Evolutionary conservation across 2,113 vertebrate species (phyloP).

Genomic region (Siniperca knerii): DNA sequence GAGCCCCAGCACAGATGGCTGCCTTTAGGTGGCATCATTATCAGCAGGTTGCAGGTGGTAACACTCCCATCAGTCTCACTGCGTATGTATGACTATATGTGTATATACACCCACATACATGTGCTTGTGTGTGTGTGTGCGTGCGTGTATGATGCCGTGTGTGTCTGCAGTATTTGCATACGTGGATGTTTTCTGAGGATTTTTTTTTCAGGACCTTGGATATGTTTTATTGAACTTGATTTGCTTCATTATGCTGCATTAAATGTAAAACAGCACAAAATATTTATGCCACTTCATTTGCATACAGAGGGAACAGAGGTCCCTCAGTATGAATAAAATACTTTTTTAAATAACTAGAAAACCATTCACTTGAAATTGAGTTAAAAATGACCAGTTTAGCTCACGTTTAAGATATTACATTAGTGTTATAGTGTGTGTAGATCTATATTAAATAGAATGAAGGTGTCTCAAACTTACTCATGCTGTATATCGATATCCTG

Average conservation of each 20-base stretch:
- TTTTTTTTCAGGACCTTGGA: background rate
- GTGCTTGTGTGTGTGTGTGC: background rate
- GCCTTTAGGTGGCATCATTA: constrained; percentile 79
- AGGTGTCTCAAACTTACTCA: no score
- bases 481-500: no score
- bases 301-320: constrained; percentile 1
- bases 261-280: constrained; percentile 29
- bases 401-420: no score
- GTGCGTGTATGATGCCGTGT: background rate
- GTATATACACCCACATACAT: background rate
- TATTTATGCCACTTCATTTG: constrained; percentile 16
- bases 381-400: no score
- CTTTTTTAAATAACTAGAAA: background rate
- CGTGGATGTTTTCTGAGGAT: constrained; percentile 6
- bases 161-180: background rate
- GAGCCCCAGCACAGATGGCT: constrained; percentile 82
- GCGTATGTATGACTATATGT: constrained; percentile 4
- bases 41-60: constrained; percentile 81
- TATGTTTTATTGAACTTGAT: constrained; percentile 28
- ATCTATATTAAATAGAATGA: no score
- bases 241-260: constrained; percentile 34
- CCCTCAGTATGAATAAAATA: background rate
- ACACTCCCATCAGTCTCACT: constrained; percentile 51
- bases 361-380: background rate
- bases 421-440: no score